Evolutionary conservation across 2,888 invertebrate species (phyloP).

Genomic region (Cheiracanthium punctorium): DNA sequence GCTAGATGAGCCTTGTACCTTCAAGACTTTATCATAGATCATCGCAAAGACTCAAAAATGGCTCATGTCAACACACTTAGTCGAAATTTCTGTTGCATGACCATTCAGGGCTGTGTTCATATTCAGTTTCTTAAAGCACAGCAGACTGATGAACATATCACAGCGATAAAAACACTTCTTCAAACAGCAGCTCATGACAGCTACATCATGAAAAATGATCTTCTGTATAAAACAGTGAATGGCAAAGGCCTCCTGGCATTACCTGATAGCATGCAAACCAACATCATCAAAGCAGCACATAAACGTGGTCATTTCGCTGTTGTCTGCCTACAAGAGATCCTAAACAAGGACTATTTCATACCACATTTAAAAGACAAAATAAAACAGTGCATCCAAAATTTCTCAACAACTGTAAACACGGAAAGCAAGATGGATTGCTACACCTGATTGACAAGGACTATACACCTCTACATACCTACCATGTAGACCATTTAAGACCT

Average conservation of each 20-base stretch:
- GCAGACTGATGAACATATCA: background rate
- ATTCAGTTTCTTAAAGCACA: conserved; percentile 3
- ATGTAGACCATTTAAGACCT: background rate
- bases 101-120: background rate
- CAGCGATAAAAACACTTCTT: background rate
- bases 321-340: background rate
- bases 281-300: background rate
- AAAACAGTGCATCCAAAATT: background rate
- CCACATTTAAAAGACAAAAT: background rate
- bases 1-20: background rate
- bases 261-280: background rate
- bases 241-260: background rate
- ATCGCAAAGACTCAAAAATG: background rate
- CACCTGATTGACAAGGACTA: background rate
- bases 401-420: background rate
- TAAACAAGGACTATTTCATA: background rate
- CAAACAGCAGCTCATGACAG: background rate
- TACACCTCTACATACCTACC: background rate
- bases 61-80: background rate
- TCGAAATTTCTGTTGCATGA: background rate
- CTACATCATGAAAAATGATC: background rate
- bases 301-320: conserved; percentile 7
- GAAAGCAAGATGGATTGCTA: background rate
- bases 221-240: background rate
- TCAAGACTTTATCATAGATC: background rate